Evolutionary conservation across 2,113 vertebrate species (phyloP), one percentile per base, ranked within the genome.

Genomic region (Clupea harengus): DNA sequence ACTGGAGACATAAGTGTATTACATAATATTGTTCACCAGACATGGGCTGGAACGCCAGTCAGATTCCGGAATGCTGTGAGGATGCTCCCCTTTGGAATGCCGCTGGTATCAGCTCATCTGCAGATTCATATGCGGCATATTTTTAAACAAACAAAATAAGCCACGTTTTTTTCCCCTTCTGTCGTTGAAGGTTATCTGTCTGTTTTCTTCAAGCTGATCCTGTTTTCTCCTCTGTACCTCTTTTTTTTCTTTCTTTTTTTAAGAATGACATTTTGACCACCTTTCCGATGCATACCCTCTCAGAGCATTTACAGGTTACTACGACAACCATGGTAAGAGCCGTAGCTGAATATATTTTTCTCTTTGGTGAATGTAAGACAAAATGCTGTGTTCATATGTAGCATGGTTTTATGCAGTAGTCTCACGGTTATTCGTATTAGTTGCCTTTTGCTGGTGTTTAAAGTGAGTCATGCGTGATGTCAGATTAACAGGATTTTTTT

Each of bases 21-120:
- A 85, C 82, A 86, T 91, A 91, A 90, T 85, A 83, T 32, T 45
- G 45, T 89, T 85, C 80, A 46, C 57, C 72, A 86, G 85, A 86
- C 78, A 85, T n/a, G 82, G 52, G 60, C 64, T 52, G 57, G 50
- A 25, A n/a, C 49, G 87, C 81, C 81, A 87, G 83, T 80, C 13
- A 86, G 81, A 85, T 83, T 72, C 50, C 57, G 84, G 84, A 86
- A 81, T 85, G 64, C 84, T 81, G 86, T 25, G 80, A 85, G 83
- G 60, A 83, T 64, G 75, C 82, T 28, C 39, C 13, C 52, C 18
- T 57, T n/a, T 13, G 72, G 72, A 78, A 78, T 78, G 72, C 72
- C 72, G 72, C 28, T 39, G 72, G 72, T 78, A 13, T 78, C 72
- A 39, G 72, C 72, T 78, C 10, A 13, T 78, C 72, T 78, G 72